A percentile compares a stretch with the other conserved stretches of the same genome.
phyloP scores from a whole-genome alignment of 2,113 vertebrate species.

The Carettochelys insculpta region DNA sequence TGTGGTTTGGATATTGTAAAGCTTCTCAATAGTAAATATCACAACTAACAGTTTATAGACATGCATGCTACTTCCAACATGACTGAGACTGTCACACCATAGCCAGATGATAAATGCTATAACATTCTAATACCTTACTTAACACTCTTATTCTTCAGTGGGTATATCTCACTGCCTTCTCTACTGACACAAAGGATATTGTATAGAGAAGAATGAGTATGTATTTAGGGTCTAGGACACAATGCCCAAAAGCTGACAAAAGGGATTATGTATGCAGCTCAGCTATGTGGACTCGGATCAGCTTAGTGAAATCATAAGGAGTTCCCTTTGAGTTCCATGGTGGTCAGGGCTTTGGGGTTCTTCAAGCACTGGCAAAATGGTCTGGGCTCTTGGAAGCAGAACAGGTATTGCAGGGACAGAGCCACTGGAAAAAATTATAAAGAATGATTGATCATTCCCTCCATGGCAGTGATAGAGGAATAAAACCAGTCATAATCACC shows the following conservation, averaged over 20 bases:
- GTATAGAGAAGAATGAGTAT: fast-evolving
- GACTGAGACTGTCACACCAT: constrained; percentile 8
- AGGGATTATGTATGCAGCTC: background rate
- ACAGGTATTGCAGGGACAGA: background rate
- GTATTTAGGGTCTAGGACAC: fast-evolving
- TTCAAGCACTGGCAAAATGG: background rate
- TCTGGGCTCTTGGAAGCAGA: background rate
- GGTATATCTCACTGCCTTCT: background rate
- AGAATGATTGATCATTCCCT: fast-evolving
- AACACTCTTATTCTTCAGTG: fast-evolving
- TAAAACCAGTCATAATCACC: background rate
- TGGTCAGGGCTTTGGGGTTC: background rate
- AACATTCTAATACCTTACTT: background rate
- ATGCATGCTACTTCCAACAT: constrained; percentile 26
- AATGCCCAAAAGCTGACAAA: background rate
- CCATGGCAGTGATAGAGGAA: background rate
- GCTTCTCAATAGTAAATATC: background rate
- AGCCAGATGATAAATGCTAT: background rate
- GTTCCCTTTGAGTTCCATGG: background rate
- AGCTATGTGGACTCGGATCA: background rate
- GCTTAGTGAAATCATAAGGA: background rate
- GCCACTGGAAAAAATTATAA: background rate
- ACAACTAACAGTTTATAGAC: constrained; percentile 23
- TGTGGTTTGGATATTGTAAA: background rate
- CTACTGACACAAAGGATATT: background rate